Base-by-base conservation (phyloP, 92 coral and sea anemone genomes). In the Epizoanthus ramosus region DNA sequence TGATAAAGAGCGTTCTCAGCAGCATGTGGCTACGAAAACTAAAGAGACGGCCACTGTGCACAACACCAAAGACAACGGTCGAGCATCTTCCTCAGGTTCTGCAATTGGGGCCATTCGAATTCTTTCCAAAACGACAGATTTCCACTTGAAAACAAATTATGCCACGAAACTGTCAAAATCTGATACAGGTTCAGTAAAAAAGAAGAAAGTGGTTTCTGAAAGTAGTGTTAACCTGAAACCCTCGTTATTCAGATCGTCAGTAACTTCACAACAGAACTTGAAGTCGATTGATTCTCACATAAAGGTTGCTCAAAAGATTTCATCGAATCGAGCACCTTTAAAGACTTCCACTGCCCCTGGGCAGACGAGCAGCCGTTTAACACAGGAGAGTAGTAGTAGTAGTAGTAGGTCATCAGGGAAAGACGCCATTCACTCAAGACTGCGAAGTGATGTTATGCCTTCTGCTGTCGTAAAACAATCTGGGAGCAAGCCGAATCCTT, bases 21-120 rank as follows among this genome's bases (percentile, higher is more conserved):
- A 56, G 71, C 71, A 77, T 77, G 71, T 63, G 82, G 82, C 82
- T 9, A 77, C 82, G 63, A 68, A 69, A 77, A 41, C 82, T 7
- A 22, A 61, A 7, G 75, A 71, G 23, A 56, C 58, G 28, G 75
- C 75, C 57, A 39, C 57, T 22, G 22, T 45, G 70, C 60, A 77
- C 53, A 77, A 57, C n/a, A 58, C 50, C 56, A 75, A 77, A 47
- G 59, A 77, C 33, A 37, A 56, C 24, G 82, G 70, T 14, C 23
- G n/a, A 45, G 60, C 70, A 19, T 37, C 39, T n/a, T 21, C 71
- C 16, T 77, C 71, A 57, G 43, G 82, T 54, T 77, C 82, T 61
- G 82, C 70, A 41, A 31, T 37, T 61, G 82, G 82, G 8, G 71
- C 18, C 1, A 77, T 77, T 37, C 82, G 68, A 63, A 60, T 77